A percentile compares a stretch with the other conserved stretches of the same genome.
Conservation (phyloP, 2,113 vertebrate species). For the Cottus gobio region DNA sequence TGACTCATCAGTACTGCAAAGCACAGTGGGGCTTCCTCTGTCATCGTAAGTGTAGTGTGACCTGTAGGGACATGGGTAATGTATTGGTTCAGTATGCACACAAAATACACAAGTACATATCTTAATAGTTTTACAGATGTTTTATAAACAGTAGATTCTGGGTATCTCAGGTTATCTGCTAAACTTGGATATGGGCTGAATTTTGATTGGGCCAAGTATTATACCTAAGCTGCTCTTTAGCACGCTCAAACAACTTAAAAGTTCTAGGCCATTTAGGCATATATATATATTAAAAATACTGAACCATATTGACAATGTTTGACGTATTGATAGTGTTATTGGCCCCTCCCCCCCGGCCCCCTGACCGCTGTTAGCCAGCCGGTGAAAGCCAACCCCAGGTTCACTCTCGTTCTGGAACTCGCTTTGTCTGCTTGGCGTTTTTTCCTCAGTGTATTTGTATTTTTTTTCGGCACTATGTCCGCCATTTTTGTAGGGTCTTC, state of each 20-base stretch:
- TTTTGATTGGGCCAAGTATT: background rate
- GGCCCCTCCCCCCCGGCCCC: background rate
- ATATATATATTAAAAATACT: no score
- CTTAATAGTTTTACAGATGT: background rate
- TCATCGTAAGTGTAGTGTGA: constrained; percentile 3
- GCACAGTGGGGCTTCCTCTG: background rate
- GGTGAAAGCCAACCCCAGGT: background rate
- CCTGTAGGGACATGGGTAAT: background rate
- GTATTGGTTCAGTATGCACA: background rate
- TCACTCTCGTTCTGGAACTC: background rate
- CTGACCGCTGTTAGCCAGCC: background rate
- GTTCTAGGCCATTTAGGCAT: background rate
- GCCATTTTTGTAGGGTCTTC: no score
- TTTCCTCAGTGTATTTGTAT: no score
- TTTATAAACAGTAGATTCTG: background rate
- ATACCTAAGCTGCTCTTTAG: background rate
- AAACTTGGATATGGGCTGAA: background rate
- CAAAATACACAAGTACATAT: background rate
- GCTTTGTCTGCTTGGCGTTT: background rate
- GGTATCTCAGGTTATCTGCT: background rate
- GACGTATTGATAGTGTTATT: no score
- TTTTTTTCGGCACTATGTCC: no score
- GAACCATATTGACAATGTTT: no score
- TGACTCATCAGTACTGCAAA: background rate
- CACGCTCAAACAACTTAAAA: background rate